Percentiles rank a stretch among this genome's conserved stretches.
Evolutionary conservation across 2,113 vertebrate species (phyloP).

Genomic region (Geococcyx californianus): DNA sequence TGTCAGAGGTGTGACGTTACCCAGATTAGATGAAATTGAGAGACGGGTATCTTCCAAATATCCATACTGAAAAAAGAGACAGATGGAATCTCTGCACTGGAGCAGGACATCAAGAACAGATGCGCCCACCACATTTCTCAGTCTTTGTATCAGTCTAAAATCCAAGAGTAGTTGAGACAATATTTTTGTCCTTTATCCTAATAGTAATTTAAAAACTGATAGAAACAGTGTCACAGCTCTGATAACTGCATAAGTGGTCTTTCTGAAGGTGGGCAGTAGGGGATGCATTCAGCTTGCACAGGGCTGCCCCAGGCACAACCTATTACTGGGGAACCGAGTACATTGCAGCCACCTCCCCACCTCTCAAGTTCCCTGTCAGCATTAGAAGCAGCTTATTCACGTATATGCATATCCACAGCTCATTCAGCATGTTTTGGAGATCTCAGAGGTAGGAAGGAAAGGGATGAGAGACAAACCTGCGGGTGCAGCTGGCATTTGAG

Average conservation of each 20-base stretch:
- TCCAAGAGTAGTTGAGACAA: neutral
- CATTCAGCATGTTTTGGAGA: neutral
- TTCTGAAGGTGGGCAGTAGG: neutral
- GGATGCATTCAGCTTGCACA: rapidly evolving
- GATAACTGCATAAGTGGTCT: neutral
- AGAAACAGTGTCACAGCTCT: neutral
- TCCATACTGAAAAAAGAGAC: neutral
- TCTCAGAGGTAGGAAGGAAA: neutral
- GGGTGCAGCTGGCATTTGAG: neutral
- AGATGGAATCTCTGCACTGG: rapidly evolving
- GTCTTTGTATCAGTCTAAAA: neutral
- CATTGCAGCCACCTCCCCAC: rapidly evolving
- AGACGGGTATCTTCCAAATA: neutral
- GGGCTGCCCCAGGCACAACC: neutral
- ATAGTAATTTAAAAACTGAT: neutral
- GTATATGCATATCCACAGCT: neutral
- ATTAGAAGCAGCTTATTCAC: too few species aligned
- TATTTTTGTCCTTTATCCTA: neutral
- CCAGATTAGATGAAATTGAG: neutral
- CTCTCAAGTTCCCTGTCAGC: neutral
- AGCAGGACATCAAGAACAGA: neutral
- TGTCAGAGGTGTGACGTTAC: neutral
- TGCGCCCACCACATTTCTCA: neutral
- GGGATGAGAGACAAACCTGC: neutral
- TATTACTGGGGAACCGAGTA: neutral